Evolutionary conservation across 2,888 invertebrate species (phyloP).

Genomic region (Eilema sororculum): DNA sequence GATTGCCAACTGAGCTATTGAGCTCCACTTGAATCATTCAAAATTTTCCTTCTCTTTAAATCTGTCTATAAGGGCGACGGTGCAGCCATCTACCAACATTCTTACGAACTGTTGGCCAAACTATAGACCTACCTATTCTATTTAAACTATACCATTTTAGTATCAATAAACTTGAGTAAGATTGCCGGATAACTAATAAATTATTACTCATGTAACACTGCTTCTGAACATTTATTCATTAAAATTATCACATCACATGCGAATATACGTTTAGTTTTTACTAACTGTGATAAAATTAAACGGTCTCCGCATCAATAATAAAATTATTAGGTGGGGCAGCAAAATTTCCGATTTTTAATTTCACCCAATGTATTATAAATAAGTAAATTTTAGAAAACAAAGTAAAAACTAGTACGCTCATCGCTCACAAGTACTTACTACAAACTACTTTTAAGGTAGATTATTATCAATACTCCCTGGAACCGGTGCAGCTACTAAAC

Average conservation of each 20-base stretch:
- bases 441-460: not conserved
- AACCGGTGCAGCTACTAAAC: slow-evolving; percentile 43
- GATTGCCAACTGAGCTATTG: too few relatives aligned
- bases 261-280: slow-evolving; percentile 35
- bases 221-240: not conserved
- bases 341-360: slow-evolving; percentile 29
- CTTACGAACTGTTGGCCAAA: too few relatives aligned
- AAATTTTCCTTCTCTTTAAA: too few relatives aligned
- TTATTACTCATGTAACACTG: not conserved
- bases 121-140: too few relatives aligned
- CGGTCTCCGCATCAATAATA: slow-evolving; percentile 13
- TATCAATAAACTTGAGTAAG: too few relatives aligned
- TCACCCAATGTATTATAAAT: slow-evolving; percentile 33
- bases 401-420: slow-evolving; percentile 24
- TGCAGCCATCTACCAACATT: too few relatives aligned
- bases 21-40: too few relatives aligned
- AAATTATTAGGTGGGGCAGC: slow-evolving; percentile 20
- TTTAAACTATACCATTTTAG: too few relatives aligned
- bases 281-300: slow-evolving; percentile 5
- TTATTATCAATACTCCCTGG: slow-evolving; percentile 28
- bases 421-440: slow-evolving; percentile 17
- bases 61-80: too few relatives aligned
- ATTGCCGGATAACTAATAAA: too few relatives aligned
- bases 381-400: slow-evolving; percentile 32
- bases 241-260: slow-evolving; percentile 36